Conservation (phyloP, 2,113 vertebrate genomes). For the Ophthalmolycus amberensis region DNA sequence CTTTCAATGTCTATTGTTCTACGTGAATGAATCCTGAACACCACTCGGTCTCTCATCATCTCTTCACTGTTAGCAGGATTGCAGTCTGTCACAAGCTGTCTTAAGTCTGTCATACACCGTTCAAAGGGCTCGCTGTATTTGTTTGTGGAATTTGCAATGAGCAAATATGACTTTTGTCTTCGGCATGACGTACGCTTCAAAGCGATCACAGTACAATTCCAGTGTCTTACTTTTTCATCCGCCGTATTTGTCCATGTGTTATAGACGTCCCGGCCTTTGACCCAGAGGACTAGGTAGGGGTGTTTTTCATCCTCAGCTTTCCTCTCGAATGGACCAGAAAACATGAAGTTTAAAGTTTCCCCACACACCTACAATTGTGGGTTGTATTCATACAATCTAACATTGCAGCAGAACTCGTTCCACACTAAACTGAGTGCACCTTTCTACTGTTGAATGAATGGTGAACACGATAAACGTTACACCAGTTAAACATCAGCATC, state of each 20-base stretch:
- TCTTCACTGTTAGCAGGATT: background rate
- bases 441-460: background rate
- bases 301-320: constrained; percentile 15
- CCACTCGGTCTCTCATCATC: background rate
- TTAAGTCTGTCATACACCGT: constrained; percentile 43
- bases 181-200: constrained; percentile 19
- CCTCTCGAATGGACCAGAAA: background rate
- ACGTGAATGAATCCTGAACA: background rate
- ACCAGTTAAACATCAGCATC: background rate
- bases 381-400: background rate
- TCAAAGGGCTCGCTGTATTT: constrained; percentile 30
- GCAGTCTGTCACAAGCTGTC: constrained; percentile 35
- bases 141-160: constrained; percentile 35
- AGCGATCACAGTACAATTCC: constrained; percentile 38
- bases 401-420: background rate
- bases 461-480: background rate
- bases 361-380: background rate
- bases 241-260: constrained; percentile 35
- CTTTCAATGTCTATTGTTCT: constrained; percentile 37
- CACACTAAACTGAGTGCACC: too few relatives aligned
- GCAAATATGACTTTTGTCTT: constrained; percentile 56
- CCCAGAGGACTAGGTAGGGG: background rate
- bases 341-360: background rate
- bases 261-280: constrained; percentile 19
- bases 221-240: constrained; percentile 31